Evolutionary conservation across 2,888 invertebrate species (phyloP).

Genomic region (Petrolisthes cinctipes): DNA sequence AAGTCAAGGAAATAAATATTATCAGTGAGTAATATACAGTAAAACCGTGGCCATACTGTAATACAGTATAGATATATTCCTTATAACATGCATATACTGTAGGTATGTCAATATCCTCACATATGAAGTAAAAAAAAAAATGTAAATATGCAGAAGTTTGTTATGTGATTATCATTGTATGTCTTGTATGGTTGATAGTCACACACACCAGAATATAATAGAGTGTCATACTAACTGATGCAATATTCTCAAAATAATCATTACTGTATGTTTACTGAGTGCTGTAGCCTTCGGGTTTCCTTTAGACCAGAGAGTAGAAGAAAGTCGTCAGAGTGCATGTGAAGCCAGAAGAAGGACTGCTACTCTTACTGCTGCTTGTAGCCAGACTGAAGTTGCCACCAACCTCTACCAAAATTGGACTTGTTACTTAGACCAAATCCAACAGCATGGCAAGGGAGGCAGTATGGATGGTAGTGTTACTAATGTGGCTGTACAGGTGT

Average conservation of each 20-base stretch:
- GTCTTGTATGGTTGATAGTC: background rate
- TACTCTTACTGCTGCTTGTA: background rate
- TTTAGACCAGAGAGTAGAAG: conserved; percentile 25
- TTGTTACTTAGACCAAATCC: background rate
- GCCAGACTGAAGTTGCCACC: background rate
- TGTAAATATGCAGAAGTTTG: too few relatives aligned
- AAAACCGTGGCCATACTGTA: too few relatives aligned
- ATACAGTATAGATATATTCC: background rate
- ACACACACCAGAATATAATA: too few relatives aligned
- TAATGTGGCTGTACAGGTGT: background rate
- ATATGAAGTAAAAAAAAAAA: too few relatives aligned
- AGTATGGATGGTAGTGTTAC: background rate
- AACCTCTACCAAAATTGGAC: background rate
- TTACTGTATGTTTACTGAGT: background rate
- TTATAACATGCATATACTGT: too few relatives aligned
- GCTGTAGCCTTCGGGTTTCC: background rate
- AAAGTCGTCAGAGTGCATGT: background rate
- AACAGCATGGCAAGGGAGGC: background rate
- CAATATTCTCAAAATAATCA: background rate
- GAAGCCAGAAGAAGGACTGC: background rate
- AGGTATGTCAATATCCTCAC: too few relatives aligned
- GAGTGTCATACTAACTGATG: background rate
- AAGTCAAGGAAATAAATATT: background rate
- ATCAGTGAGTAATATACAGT: conserved; percentile 3
- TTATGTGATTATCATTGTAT: background rate